phyloP scores from a whole-genome alignment of 2,797 vertebrate genomes.

The Gymnothorax javanicus region DNA sequence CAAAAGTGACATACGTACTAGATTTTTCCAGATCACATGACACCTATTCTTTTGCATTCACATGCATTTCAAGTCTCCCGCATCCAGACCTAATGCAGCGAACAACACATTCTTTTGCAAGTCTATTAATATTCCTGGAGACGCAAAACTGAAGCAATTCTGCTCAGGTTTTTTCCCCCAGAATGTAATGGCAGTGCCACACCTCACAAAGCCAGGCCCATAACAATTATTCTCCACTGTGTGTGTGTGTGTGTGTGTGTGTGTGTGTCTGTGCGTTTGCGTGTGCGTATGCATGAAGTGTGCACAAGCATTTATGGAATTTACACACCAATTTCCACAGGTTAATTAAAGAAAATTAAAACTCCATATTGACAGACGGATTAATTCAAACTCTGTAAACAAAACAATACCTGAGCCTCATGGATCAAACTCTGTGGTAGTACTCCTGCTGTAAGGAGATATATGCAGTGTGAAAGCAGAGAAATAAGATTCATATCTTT shows the following conservation, averaged over 20 bases:
- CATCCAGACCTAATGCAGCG: too few relatives aligned
- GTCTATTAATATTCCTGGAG: neutral
- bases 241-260: too few relatives aligned
- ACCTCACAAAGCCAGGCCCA: too few relatives aligned
- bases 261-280: too few relatives aligned
- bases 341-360: neutral
- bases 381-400: neutral
- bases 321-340: neutral
- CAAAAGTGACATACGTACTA: too few relatives aligned
- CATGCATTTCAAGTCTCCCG: too few relatives aligned
- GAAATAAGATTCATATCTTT: neutral
- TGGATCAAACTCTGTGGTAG: neutral
- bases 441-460: neutral
- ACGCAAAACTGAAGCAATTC: neutral
- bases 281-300: too few relatives aligned
- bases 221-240: too few relatives aligned
- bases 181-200: neutral
- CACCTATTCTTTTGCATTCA: too few relatives aligned
- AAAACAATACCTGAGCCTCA: neutral
- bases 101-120: neutral
- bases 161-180: too few relatives aligned
- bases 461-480: neutral
- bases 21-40: too few relatives aligned
- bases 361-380: neutral
- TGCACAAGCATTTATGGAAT: too few relatives aligned